Evolutionary conservation across 2,888 invertebrate genomes (phyloP).

Genomic region (Geophilus truncorum): DNA sequence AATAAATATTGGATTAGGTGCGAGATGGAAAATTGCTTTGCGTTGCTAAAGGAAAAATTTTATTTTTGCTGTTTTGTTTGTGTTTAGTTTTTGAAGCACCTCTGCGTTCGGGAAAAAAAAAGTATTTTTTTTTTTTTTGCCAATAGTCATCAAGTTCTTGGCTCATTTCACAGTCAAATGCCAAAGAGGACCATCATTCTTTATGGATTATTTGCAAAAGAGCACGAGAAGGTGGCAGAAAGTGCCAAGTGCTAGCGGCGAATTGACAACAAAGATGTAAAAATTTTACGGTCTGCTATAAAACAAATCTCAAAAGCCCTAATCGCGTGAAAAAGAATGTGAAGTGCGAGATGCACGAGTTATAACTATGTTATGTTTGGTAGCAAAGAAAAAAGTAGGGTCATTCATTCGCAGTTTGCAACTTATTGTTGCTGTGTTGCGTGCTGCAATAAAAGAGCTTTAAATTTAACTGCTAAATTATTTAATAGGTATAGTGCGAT

Average conservation of each 20-base stretch:
- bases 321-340: background rate
- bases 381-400: background rate
- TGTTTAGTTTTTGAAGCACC: background rate
- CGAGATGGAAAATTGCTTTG: background rate
- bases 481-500: no score
- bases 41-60: background rate
- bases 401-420: background rate
- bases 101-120: background rate
- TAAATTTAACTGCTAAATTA: no score
- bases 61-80: background rate
- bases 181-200: conserved; percentile 16
- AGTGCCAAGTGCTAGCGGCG: background rate
- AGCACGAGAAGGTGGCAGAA: background rate
- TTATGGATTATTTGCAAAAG: conserved; percentile 20
- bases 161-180: background rate
- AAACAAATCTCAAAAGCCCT: conserved; percentile 20
- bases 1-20: background rate
- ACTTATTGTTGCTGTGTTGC: background rate
- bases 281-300: conserved; percentile 14
- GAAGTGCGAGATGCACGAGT: background rate
- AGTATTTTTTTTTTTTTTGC: background rate
- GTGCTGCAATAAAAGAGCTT: background rate
- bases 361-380: background rate
- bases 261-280: conserved; percentile 20
- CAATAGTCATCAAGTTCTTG: conserved; percentile 1